Conservation (phyloP, 2,113 vertebrate genomes). For the Taxidea taxus region DNA sequence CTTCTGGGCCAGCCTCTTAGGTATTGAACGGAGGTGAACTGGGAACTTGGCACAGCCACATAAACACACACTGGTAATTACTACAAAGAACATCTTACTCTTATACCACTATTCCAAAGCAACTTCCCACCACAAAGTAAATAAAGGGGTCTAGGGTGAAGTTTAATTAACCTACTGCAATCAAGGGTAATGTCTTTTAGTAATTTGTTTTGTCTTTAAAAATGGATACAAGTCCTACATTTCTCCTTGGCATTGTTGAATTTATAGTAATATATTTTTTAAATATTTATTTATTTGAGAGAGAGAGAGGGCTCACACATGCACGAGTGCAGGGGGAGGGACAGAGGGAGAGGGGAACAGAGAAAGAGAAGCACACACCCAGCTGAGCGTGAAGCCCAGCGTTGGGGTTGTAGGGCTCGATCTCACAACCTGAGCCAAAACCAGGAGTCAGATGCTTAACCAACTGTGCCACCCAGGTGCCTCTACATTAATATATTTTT, state of each 20-base stretch:
- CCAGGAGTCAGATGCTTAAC: not conserved
- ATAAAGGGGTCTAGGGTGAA: not conserved
- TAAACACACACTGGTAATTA: not conserved
- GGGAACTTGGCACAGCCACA: not conserved
- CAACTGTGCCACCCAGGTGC: not conserved
- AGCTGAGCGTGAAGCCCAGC: not conserved
- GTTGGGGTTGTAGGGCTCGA: not conserved
- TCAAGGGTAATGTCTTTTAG: not conserved
- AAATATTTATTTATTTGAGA: not conserved
- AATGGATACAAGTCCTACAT: not conserved
- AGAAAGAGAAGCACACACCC: not conserved
- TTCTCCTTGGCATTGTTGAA: not conserved
- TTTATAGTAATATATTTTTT: not conserved
- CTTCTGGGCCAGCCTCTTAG: not conserved
- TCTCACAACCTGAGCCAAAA: not conserved
- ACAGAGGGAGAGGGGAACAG: not conserved
- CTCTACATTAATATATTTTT: not conserved
- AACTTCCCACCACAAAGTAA: not conserved
- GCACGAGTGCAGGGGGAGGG: accelerated
- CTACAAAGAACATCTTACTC: not conserved
- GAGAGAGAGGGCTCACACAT: not conserved
- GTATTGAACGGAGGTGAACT: not conserved
- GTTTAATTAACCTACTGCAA: not conserved
- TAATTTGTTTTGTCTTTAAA: not conserved
- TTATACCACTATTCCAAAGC: not conserved